Evolutionary conservation across 2,113 vertebrate species (phyloP).

Genomic region (Pelodiscus sinensis): DNA sequence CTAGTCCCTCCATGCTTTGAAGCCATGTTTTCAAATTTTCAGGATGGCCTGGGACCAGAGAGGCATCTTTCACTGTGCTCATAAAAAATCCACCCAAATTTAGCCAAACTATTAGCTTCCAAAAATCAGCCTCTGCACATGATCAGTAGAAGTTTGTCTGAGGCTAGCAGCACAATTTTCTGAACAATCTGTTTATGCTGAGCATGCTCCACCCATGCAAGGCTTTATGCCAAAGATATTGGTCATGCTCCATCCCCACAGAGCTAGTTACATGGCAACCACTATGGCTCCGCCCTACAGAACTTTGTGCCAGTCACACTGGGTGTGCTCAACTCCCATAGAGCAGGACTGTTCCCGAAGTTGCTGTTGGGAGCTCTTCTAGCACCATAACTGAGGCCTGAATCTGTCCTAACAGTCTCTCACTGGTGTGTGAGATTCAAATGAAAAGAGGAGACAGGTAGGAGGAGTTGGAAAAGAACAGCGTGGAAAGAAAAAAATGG

Average conservation of each 20-base stretch:
- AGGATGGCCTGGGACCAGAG: constrained; percentile 49
- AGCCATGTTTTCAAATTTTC: constrained; percentile 54
- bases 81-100: constrained; percentile 74
- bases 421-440: neutral
- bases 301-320: constrained; percentile 66
- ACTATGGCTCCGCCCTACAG: constrained; percentile 31
- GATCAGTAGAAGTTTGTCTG: constrained; percentile 63
- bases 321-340: constrained; percentile 64
- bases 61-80: constrained; percentile 71
- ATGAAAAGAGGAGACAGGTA: neutral
- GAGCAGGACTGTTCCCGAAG: constrained; percentile 55
- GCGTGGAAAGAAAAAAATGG: neutral
- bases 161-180: constrained; percentile 71
- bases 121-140: constrained; percentile 74
- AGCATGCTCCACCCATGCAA: constrained; percentile 64
- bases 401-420: no score
- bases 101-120: constrained; percentile 72
- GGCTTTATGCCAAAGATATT: constrained; percentile 70
- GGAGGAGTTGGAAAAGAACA: neutral
- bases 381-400: neutral
- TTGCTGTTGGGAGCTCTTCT: neutral
- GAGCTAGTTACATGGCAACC: constrained; percentile 37
- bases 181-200: constrained; percentile 74
- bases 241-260: constrained; percentile 64
- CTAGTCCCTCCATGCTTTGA: constrained; percentile 41